Conservation (phyloP, 2,888 invertebrate species). For the Monochamus alternatus region DNA sequence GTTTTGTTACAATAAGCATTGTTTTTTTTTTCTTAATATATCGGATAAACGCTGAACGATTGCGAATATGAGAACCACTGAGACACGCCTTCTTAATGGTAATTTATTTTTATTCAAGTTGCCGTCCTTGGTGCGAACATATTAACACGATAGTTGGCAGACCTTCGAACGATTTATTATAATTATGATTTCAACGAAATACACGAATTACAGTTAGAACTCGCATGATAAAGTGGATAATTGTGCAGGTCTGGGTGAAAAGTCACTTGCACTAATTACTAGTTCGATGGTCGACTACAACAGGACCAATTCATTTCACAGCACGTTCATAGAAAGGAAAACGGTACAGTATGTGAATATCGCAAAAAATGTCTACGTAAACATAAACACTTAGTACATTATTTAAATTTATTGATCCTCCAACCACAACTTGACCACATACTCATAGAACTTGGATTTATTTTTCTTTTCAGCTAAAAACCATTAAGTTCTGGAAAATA, state of each 20-base stretch:
- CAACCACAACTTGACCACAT: not conserved
- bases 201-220: constrained; percentile 21
- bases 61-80: constrained; percentile 10
- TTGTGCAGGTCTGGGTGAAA: not conserved
- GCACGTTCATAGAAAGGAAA: not conserved
- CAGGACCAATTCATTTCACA: not conserved
- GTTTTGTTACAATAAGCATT: not conserved
- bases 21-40: not conserved
- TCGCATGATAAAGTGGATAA: not conserved
- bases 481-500: not conserved
- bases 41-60: constrained; percentile 1
- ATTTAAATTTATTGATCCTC: not conserved
- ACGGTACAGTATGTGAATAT: not conserved
- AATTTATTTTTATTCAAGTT: constrained; percentile 23
- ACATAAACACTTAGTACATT: no score
- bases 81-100: constrained; percentile 19
- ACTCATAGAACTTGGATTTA: not conserved
- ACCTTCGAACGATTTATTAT: constrained; percentile 23
- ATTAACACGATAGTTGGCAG: constrained; percentile 16
- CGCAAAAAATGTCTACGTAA: not conserved
- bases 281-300: not conserved
- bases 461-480: not conserved
- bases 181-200: constrained; percentile 10
- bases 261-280: not conserved
- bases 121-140: constrained; percentile 21